Percentiles rank a stretch among this genome's conserved stretches.
Evolutionary conservation across 2,888 invertebrate genomes (phyloP).

Genomic region (Macroteleia sp.): DNA sequence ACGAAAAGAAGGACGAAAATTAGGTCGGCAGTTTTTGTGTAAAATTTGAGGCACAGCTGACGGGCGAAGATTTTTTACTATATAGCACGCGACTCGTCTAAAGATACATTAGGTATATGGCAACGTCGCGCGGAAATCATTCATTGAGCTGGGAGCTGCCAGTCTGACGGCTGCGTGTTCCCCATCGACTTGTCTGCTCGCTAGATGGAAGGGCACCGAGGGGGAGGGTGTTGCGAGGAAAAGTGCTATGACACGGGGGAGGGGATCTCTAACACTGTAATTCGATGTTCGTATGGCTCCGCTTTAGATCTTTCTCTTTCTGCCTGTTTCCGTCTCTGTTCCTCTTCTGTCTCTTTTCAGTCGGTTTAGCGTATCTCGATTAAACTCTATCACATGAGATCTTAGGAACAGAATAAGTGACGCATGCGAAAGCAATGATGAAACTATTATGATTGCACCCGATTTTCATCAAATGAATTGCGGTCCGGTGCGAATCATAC

Average conservation of each 20-base stretch:
- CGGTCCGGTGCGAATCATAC: conserved; percentile 4
- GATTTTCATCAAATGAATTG: conserved; percentile 31
- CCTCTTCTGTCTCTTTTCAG: background rate
- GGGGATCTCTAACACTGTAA: conserved; percentile 39
- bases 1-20: no score
- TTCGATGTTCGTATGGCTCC: conserved; percentile 49
- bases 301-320: conserved; percentile 4
- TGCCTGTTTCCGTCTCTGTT: background rate
- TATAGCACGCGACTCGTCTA: conserved; percentile 31
- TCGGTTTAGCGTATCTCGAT: conserved; percentile 23
- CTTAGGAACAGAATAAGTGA: conserved; percentile 22
- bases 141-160: conserved; percentile 78
- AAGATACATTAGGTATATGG: conserved; percentile 72
- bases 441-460: conserved; percentile 25
- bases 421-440: conserved; percentile 15
- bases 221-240: conserved; percentile 47
- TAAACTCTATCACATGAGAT: conserved; percentile 33
- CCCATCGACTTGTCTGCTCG: conserved; percentile 46
- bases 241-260: conserved; percentile 17
- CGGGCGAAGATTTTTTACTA: background rate
- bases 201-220: conserved; percentile 9
- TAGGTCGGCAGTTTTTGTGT: no score
- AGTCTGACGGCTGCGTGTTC: conserved; percentile 62
- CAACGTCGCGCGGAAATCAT: conserved; percentile 84
- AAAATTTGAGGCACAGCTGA: conserved; percentile 5